phyloP scores from a whole-genome alignment of 2,113 vertebrate species.

The Thryonomys swinderianus region DNA sequence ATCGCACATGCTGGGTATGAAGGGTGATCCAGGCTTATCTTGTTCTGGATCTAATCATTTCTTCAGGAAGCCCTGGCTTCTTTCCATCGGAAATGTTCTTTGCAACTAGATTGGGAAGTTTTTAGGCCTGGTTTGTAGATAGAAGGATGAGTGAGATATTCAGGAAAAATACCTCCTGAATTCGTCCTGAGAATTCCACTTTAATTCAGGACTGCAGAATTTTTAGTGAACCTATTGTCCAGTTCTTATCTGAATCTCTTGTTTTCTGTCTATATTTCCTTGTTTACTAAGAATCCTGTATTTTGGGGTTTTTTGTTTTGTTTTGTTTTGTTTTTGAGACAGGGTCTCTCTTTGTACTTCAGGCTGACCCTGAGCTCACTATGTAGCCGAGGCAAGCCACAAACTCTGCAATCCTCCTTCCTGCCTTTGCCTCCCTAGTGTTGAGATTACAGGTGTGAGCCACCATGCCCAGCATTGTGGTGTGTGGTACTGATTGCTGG shows the following conservation, averaged over 20 bases:
- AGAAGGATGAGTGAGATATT: background rate
- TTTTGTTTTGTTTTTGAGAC: too few species aligned
- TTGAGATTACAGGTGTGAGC: too few species aligned
- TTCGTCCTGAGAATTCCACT: background rate
- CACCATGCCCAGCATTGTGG: too few species aligned
- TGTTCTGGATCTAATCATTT: background rate
- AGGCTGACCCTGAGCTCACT: too few species aligned
- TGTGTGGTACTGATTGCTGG: too few species aligned
- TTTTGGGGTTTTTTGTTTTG: too few species aligned
- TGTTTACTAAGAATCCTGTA: background rate
- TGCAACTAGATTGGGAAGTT: background rate
- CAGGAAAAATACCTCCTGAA: background rate
- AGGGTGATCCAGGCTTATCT: background rate
- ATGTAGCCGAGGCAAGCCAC: too few species aligned
- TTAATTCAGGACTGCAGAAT: background rate
- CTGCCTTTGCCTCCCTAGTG: too few species aligned
- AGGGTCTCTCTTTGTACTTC: too few species aligned
- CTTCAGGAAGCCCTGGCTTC: background rate
- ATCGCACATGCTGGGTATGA: background rate
- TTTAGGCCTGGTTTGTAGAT: background rate
- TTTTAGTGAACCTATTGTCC: background rate
- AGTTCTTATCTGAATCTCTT: background rate
- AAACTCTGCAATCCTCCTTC: too few species aligned
- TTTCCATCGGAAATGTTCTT: background rate
- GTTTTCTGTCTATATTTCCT: background rate